phyloP scores from a whole-genome alignment of 35 echinoderm and acorn worm genomes.

The Diadema setosum region DNA sequence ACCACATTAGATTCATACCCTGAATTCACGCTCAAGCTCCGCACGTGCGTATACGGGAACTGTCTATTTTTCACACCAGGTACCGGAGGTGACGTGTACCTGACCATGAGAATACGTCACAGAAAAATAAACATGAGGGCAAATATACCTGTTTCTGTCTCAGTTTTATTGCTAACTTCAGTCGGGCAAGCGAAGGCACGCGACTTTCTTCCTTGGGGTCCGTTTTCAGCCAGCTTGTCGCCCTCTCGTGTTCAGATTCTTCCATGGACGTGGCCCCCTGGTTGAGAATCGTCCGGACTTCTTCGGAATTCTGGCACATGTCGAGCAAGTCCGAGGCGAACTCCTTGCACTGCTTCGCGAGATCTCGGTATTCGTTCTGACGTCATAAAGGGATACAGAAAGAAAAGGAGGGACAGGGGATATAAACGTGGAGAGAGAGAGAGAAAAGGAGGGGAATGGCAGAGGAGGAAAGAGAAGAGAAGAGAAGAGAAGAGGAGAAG shows the following conservation, averaged over 20 bases:
- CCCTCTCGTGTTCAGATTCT: constrained; percentile 15
- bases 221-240: constrained; percentile 11
- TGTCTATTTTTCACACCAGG: too few species aligned
- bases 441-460: too few species aligned
- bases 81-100: too few species aligned
- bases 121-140: too few species aligned
- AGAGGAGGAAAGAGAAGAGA: too few species aligned
- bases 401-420: too few species aligned
- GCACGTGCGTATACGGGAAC: too few species aligned
- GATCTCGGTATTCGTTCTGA: constrained; percentile 85
- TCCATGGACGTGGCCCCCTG: constrained; percentile 51
- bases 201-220: background rate
- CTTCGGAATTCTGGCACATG: constrained; percentile 96
- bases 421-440: too few species aligned
- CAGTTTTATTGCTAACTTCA: constrained; percentile 80
- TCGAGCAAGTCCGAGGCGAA: constrained; percentile 95
- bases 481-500: too few species aligned
- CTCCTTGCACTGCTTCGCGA: constrained; percentile 80
- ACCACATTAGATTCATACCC: too few species aligned
- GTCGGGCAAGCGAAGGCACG: constrained; percentile 27
- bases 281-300: constrained; percentile 81
- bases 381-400: background rate
- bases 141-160: constrained; percentile 82
- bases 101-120: too few species aligned
- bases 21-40: too few species aligned